Evolutionary conservation across 2,113 vertebrate species (phyloP).

Genomic region (sheep (Ovis aries)): DNA sequence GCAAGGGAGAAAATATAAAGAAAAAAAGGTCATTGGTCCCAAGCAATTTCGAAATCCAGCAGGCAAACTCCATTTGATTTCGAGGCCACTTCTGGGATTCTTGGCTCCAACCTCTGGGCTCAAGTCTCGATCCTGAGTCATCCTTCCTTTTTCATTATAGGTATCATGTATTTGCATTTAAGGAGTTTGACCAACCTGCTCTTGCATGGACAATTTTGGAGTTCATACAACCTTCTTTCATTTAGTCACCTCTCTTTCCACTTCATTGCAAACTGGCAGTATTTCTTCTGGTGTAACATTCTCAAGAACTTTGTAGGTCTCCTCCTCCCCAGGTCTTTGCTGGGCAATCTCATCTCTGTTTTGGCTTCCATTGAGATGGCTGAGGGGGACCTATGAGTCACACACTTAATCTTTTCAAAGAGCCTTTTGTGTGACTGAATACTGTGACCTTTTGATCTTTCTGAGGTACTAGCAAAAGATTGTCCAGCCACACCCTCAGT

Average conservation of each 20-base stretch:
- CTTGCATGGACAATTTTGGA: neutral
- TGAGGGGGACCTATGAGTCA: neutral
- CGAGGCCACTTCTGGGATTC: neutral
- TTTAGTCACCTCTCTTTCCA: neutral
- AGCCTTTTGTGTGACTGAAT: neutral
- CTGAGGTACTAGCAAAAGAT: neutral
- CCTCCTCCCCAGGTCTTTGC: neutral
- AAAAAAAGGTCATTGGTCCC: neutral
- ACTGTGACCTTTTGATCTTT: neutral
- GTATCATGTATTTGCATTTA: neutral
- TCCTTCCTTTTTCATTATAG: neutral
- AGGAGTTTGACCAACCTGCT: neutral
- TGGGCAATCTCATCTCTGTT: neutral
- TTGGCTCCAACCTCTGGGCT: neutral
- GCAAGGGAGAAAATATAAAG: neutral
- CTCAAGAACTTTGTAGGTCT: neutral
- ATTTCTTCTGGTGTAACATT: neutral
- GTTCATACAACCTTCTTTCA: neutral
- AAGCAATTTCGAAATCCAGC: neutral
- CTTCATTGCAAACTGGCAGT: neutral
- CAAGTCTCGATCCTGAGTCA: neutral
- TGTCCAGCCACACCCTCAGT: neutral
- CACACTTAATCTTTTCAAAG: neutral
- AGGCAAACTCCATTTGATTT: neutral
- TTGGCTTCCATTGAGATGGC: neutral